A percentile compares a stretch with the other conserved stretches of the same genome.
These are phyloP conservation scores for Menura novaehollandiae DNA, from an alignment of 2,113 vertebrate species.

Conservation along the genomic window DNA sequence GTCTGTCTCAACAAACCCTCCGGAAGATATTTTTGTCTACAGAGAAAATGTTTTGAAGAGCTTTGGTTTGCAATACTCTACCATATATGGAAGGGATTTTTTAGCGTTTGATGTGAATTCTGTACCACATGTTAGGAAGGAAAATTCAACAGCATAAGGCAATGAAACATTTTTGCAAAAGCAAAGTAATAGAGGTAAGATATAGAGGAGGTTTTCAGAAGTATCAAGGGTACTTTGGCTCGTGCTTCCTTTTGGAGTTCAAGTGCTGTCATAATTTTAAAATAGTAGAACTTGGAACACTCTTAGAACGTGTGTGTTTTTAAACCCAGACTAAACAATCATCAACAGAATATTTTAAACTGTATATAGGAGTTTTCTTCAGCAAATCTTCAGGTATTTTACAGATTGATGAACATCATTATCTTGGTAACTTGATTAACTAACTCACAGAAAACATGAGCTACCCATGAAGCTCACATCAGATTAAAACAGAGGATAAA, in stretches of 20 bases:
- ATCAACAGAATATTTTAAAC: neutral
- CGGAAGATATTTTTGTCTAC: conserved; percentile 42
- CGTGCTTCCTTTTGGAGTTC: neutral
- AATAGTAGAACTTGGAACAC: too few species aligned
- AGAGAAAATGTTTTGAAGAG: conserved; percentile 44
- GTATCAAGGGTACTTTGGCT: neutral
- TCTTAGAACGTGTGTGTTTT: neutral
- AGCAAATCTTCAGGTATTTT: neutral
- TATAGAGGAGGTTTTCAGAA: neutral
- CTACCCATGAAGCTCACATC: neutral
- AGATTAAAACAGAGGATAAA: neutral
- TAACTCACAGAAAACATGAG: neutral
- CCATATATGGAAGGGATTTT: conserved; percentile 57
- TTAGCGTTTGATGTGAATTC: conserved; percentile 45
- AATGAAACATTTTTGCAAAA: neutral
- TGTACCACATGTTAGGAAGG: neutral
- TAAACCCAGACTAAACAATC: neutral
- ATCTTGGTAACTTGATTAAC: neutral
- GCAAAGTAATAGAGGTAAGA: neutral
- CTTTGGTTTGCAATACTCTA: conserved; percentile 43
- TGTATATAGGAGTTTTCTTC: neutral
- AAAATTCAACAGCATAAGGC: neutral
- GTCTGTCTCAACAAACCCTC: neutral
- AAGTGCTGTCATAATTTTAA: neutral
- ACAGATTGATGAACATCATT: neutral